Evolutionary conservation across 2,888 invertebrate genomes (phyloP).

Genomic region (Nomada ferruginata): DNA sequence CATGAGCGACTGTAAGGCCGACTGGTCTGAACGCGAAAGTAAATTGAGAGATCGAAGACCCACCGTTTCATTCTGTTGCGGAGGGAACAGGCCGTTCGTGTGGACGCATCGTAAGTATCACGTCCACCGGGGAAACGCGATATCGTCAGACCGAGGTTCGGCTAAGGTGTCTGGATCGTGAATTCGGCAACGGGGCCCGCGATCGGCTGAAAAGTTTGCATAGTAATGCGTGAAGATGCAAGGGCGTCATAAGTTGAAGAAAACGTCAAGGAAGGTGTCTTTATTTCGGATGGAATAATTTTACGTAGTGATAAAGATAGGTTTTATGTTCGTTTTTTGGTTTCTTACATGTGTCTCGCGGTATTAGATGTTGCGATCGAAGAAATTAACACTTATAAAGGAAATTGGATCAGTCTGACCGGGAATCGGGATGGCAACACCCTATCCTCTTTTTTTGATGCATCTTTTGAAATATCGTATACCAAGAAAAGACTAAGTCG

Average conservation of each 20-base stretch:
- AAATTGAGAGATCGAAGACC: slow-evolving; percentile 30
- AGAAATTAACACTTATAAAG: no score
- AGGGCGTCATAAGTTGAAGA: neutral
- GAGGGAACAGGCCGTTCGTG: neutral
- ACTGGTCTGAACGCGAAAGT: slow-evolving; percentile 17
- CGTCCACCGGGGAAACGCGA: slow-evolving; percentile 13
- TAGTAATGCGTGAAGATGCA: neutral
- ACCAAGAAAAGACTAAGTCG: no score
- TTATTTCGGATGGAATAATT: no score
- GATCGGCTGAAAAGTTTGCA: neutral
- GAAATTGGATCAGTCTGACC: no score
- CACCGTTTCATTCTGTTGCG: neutral
- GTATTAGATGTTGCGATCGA: no score
- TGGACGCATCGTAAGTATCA: neutral
- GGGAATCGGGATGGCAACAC: no score
- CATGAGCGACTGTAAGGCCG: slow-evolving; percentile 5
- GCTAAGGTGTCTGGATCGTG: neutral
- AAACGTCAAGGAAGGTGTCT: neutral
- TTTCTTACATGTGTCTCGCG: no score
- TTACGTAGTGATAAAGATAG: no score
- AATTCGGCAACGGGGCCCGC: neutral
- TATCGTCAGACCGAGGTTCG: neutral
- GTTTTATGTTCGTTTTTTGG: no score
- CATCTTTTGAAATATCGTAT: no score
- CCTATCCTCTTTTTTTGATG: no score